Base-by-base conservation (phyloP, 2,113 vertebrate genomes). In the Rhabdomys dilectus region DNA sequence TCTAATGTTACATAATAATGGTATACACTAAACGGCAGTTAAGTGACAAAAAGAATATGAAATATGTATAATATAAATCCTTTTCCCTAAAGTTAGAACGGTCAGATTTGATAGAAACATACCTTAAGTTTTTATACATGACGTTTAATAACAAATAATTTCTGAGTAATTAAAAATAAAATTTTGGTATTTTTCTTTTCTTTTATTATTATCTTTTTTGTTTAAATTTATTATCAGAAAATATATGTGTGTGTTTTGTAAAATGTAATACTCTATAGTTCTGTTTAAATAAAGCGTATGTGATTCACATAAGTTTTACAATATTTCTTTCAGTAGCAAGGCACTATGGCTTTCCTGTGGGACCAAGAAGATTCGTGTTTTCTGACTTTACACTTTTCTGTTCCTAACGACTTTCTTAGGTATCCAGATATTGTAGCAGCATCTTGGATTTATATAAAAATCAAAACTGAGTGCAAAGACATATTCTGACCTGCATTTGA, bases 371-470 rank as follows among this genome's bases (percentile, higher is more conserved):
- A 88, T 22, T 29, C 48, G 26, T 82, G 42, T 64, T 82, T 62
- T 12, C 4, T 94, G 8, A n/a, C 3, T 53, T 93, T 91, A 90
- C 5, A 85, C 51, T 88, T 94, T 95, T 96, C 19, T 39, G 85
- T 88, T 82, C 78, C 91, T 92, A 78, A 95, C 56, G 39, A 45
- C 34, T 77, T 96, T 72, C 58, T 34, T 75, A 94, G 82, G 88
- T 22, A 85, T n/a, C 13, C 42, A 88, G n/a, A 36, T 92, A 22
- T 24, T 93, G 45, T 31, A 77, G 72, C 91, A 93, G 93, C 42
- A 92, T 39, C 72, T 96, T 80, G 53, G 64, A 96, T 73, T 95
- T 92, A 75, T 39, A 95, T 73, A 92, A 96, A 97, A 91, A 93
- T 82, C 58, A 94, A 95, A 97, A 88, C 45, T 92, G 80, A 88